phyloP scores from a whole-genome alignment of 2,113 vertebrate genomes.

The Callospermophilus lateralis region DNA sequence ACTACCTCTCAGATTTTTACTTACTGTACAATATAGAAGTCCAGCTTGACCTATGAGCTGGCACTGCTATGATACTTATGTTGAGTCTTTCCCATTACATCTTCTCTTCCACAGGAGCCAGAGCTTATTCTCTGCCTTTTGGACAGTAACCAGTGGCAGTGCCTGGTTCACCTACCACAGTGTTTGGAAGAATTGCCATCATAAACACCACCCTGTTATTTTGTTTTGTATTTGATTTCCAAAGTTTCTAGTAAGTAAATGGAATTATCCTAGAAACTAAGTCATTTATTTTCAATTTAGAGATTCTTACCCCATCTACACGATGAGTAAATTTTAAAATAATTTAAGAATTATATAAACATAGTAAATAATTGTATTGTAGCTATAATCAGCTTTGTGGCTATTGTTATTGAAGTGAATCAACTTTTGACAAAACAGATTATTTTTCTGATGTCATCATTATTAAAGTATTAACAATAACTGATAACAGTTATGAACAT shows the following conservation, averaged over 20 bases:
- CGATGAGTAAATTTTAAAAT: conserved; percentile 5
- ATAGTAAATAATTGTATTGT: background rate
- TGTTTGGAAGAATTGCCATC: conserved; percentile 39
- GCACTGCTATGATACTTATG: background rate
- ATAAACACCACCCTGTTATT: conserved; percentile 25
- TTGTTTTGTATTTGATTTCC: conserved; percentile 64
- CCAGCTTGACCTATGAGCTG: background rate
- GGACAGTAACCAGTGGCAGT: background rate
- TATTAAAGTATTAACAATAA: background rate
- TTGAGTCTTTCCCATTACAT: background rate
- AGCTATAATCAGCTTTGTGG: background rate
- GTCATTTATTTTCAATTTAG: conserved; percentile 9
- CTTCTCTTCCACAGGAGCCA: background rate
- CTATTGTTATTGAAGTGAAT: background rate
- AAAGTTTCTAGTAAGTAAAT: conserved; percentile 46
- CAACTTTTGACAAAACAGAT: background rate
- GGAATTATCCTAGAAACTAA: background rate
- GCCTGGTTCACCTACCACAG: background rate
- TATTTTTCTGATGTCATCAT: background rate
- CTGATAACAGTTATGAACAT: background rate
- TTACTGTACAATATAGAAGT: conserved; percentile 34
- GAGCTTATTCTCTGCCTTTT: background rate
- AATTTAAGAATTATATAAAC: background rate
- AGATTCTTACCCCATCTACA: background rate
- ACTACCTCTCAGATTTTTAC: background rate